These are phyloP conservation scores for Amblyopsis rosae DNA, from an alignment of 2,113 vertebrate genomes.

Conservation along the genomic window DNA sequence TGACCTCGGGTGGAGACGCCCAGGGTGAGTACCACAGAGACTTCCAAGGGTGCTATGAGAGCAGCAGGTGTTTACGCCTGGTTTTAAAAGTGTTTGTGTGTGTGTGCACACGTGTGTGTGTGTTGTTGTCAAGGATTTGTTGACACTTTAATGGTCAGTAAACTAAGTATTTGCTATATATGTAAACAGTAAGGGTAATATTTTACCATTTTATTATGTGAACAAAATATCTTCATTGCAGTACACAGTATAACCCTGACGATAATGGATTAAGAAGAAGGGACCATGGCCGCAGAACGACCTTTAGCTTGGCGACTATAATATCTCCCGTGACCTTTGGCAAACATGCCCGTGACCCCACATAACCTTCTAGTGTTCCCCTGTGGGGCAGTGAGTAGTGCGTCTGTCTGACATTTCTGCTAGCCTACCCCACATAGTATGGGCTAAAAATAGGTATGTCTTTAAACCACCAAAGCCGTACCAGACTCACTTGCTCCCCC, in stretches of 20 bases:
- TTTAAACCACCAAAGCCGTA: constrained; percentile 9
- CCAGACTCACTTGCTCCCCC: too few relatives aligned
- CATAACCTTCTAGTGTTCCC: constrained; percentile 12
- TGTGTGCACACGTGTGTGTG: too few relatives aligned
- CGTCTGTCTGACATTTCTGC: constrained; percentile 9
- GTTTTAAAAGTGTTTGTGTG: not conserved
- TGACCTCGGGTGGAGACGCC: constrained; percentile 94
- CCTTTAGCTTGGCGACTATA: constrained; percentile 59
- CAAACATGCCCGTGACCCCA: constrained; percentile 45
- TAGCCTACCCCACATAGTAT: not conserved
- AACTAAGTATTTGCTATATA: not conserved
- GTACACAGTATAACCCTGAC: too few relatives aligned
- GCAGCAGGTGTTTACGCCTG: constrained; percentile 12
- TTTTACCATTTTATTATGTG: not conserved
- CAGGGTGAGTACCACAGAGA: constrained; percentile 81
- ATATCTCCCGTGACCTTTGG: constrained; percentile 53
- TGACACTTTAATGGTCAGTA: not conserved
- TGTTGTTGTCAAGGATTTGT: too few relatives aligned
- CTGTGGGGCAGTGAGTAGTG: constrained; percentile 27
- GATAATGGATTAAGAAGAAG: too few relatives aligned
- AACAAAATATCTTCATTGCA: too few relatives aligned
- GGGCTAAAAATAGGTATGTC: not conserved
- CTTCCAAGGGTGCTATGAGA: not conserved
- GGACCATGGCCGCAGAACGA: constrained; percentile 29
- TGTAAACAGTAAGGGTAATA: not conserved